Evolutionary conservation across 2,113 vertebrate genomes (phyloP), one percentile per base, ranked within the genome.

Genomic region (Leptodactylus fuscus): DNA sequence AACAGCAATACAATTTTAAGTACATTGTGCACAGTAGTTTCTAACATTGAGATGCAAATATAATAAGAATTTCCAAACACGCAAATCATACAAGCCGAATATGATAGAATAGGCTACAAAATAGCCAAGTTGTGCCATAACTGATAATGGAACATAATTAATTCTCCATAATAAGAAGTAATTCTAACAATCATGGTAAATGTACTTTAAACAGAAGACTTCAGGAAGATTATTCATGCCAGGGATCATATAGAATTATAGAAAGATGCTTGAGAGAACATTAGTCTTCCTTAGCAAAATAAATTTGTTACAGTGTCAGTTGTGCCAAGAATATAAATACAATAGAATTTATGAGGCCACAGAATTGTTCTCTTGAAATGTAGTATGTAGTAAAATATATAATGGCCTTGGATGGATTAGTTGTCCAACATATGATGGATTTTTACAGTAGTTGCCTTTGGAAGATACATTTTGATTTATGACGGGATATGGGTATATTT

Each of bases 391-490:
- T 51, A 67, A 81, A 81, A 69, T 36, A 67, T 81, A 81, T 81
- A 69, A 81, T 69, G 67, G 60, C 27, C 62, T 49, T 49, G 27
- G 41, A 81, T 81, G 41, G 62, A 70, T 81, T 81, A 81, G 62
- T 51, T 70, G 80, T 81, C 60, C 24, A 81, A 82, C 11, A 4
- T 48, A 82, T 69, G 80, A 82, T 70, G 62, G 46, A 82, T 82
- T 49, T 70, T 46, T 36, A 82, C 62, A 70, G 46, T 34, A 15
- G 49, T 13, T 70, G 80, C 44, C 29, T 70, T 29, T 46, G n/a
- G 27, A 70, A 22, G 60, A 81, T 51, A 49, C 27, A 1, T 51
- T 70, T 82, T 82, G 80, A 82, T 82, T 82, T 82, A 82, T 82
- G 80, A 69, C 41, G 24, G 34, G 10, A 70, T 51, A 11, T 67